Conservation (phyloP, 2,113 vertebrate genomes). For the Bagarius yarrelli region DNA sequence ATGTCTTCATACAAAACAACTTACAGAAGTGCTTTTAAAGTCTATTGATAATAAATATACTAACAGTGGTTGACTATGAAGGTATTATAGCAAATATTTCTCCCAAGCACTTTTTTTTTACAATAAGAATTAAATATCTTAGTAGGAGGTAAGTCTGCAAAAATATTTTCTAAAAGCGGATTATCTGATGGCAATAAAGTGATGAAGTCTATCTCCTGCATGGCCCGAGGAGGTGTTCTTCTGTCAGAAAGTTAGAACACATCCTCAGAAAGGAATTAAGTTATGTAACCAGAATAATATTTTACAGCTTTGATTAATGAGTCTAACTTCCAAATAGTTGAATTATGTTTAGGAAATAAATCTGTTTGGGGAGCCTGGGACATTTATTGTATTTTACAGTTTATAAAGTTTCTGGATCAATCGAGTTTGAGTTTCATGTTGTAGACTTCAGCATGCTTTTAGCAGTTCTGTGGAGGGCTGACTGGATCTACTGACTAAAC, state of each 20-base stretch:
- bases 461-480: no score
- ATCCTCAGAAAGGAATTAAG: background rate
- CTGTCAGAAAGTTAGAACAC: background rate
- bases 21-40: no score
- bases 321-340: background rate
- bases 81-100: no score
- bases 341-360: background rate
- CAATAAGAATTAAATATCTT: no score
- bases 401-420: background rate
- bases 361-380: background rate
- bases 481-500: no score
- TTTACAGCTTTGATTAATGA: background rate
- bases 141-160: no score
- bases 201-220: background rate
- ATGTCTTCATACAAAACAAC: no score
- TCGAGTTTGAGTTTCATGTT: background rate
- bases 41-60: no score
- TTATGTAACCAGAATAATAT: background rate
- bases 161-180: no score
- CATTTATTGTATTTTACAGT: background rate
- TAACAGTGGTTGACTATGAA: no score
- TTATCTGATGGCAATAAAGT: no score
- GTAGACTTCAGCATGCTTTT: background rate
- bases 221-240: background rate
- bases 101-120: no score